phyloP scores from a whole-genome alignment of 2,888 invertebrate genomes.

The Camponotus fellah region DNA sequence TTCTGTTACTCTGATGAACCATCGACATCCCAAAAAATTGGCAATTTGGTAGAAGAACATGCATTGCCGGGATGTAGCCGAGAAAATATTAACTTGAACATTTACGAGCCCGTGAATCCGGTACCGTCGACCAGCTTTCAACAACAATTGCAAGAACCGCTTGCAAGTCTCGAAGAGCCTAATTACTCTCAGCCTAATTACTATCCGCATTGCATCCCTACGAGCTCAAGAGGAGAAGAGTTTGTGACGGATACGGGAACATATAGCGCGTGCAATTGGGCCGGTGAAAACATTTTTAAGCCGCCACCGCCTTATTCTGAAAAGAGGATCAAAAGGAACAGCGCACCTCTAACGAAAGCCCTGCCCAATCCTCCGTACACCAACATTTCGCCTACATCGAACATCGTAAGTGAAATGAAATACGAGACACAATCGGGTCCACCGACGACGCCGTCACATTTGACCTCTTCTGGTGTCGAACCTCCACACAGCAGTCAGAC shows the following conservation, averaged over 20 bases:
- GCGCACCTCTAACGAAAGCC: constrained; percentile 56
- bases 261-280: constrained; percentile 40
- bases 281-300: constrained; percentile 41
- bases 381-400: constrained; percentile 73
- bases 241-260: constrained; percentile 76
- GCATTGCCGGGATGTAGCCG: background rate
- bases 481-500: constrained; percentile 84
- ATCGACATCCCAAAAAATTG: background rate
- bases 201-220: background rate
- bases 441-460: constrained; percentile 80
- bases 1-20: no score
- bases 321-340: constrained; percentile 22
- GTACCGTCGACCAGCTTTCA: background rate
- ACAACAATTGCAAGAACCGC: constrained; percentile 35
- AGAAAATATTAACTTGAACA: no score
- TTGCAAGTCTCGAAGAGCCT: background rate
- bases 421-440: constrained; percentile 83
- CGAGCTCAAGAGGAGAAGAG: constrained; percentile 70
- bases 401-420: constrained; percentile 83
- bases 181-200: background rate
- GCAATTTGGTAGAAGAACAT: background rate
- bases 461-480: constrained; percentile 81
- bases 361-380: constrained; percentile 67
- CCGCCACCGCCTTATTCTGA: constrained; percentile 48
- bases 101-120: background rate